These are phyloP conservation scores for Procavia capensis DNA, from an alignment of 2,113 vertebrate genomes.

Conservation along the genomic window DNA sequence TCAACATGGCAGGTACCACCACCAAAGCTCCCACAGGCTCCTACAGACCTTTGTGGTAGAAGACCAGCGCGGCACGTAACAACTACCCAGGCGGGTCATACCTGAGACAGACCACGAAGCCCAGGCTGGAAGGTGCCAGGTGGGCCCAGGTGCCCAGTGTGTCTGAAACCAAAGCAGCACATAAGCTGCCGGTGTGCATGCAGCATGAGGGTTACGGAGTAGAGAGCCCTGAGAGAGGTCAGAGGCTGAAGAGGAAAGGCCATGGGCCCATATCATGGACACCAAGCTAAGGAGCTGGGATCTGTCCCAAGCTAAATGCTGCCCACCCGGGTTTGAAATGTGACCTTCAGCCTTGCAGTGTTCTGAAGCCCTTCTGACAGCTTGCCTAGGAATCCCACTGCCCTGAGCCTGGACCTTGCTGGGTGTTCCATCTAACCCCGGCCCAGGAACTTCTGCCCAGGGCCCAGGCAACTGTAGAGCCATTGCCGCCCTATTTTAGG, in stretches of 20 bases:
- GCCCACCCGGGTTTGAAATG: neutral
- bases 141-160: neutral
- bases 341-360: neutral
- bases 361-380: neutral
- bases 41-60: neutral
- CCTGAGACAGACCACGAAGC: neutral
- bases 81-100: neutral
- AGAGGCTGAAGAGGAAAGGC: neutral
- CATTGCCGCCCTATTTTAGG: neutral
- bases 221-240: neutral
- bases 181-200: neutral
- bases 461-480: too few species aligned
- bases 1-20: neutral
- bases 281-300: neutral
- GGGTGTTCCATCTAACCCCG: neutral
- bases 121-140: neutral
- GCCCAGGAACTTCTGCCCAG: too few species aligned
- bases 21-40: neutral
- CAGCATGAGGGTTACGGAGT: neutral
- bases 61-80: neutral
- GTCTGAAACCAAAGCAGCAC: too few species aligned
- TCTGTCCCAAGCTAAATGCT: neutral
- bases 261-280: neutral
- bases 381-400: neutral
- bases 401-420: neutral